Conservation (phyloP, 2,888 invertebrate species). For the Nysson spinosus region DNA sequence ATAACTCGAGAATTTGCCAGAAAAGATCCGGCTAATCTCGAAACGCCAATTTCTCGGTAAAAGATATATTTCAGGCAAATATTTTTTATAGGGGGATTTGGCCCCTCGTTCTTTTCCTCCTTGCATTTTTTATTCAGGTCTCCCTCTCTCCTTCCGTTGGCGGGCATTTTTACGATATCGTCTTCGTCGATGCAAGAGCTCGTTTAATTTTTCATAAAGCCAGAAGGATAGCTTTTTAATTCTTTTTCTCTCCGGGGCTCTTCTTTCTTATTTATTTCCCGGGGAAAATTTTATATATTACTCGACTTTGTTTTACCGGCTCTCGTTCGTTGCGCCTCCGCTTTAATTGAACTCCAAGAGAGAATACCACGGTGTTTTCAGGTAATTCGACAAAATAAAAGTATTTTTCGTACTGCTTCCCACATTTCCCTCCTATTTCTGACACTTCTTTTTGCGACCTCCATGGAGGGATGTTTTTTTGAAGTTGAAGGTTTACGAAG, state of each 20-base stretch:
- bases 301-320: too few relatives aligned
- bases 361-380: too few relatives aligned
- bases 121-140: not conserved
- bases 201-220: slow-evolving; percentile 17
- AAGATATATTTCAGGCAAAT: slow-evolving; percentile 11
- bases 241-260: slow-evolving; percentile 1
- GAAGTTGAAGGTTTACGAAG: too few relatives aligned
- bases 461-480: too few relatives aligned
- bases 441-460: too few relatives aligned
- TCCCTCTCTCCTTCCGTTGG: not conserved
- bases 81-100: too few relatives aligned
- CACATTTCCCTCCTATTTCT: too few relatives aligned
- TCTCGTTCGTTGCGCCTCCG: too few relatives aligned
- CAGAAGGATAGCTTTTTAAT: slow-evolving; percentile 21
- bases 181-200: slow-evolving; percentile 14
- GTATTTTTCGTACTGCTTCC: too few relatives aligned
- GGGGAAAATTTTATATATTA: slow-evolving; percentile 38
- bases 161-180: not conserved
- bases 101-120: not conserved
- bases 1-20: too few relatives aligned
- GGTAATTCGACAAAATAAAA: too few relatives aligned
- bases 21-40: slow-evolving; percentile 34
- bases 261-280: slow-evolving; percentile 37
- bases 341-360: too few relatives aligned
- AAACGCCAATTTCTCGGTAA: slow-evolving; percentile 17